Conservation (phyloP, 2,797 vertebrate species). For the Halcyon smyrnensis region DNA sequence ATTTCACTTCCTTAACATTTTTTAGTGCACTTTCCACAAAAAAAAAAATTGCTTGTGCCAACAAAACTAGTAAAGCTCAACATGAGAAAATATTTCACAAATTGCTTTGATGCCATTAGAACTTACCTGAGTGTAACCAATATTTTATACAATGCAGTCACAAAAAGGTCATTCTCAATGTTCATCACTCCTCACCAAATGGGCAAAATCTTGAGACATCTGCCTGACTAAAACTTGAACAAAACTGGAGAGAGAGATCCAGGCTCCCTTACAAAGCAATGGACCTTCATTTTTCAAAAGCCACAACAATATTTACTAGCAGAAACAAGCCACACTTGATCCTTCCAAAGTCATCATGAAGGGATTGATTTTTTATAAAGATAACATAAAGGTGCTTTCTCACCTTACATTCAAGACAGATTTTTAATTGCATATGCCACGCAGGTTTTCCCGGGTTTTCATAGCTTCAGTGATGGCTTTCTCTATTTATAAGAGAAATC, state of each 20-base stretch:
- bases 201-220: neutral
- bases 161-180: neutral
- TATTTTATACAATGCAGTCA: neutral
- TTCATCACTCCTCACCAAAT: neutral
- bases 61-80: neutral
- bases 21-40: neutral
- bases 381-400: conserved; percentile 1
- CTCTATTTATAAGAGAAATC: conserved; percentile 43
- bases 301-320: neutral
- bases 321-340: neutral
- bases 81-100: neutral
- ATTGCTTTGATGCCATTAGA: neutral
- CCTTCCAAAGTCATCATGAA: neutral
- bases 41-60: rapidly evolving
- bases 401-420: neutral
- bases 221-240: neutral
- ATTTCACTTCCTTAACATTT: neutral
- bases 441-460: conserved; percentile 30
- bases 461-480: conserved; percentile 34
- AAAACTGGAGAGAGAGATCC: neutral
- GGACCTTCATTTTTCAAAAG: neutral
- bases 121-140: neutral
- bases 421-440: conserved; percentile 52
- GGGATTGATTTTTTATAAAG: neutral
- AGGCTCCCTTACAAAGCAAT: neutral